These are phyloP conservation scores for Pterocles gutturalis DNA, from an alignment of 2,113 vertebrate genomes.

Conservation along the genomic window DNA sequence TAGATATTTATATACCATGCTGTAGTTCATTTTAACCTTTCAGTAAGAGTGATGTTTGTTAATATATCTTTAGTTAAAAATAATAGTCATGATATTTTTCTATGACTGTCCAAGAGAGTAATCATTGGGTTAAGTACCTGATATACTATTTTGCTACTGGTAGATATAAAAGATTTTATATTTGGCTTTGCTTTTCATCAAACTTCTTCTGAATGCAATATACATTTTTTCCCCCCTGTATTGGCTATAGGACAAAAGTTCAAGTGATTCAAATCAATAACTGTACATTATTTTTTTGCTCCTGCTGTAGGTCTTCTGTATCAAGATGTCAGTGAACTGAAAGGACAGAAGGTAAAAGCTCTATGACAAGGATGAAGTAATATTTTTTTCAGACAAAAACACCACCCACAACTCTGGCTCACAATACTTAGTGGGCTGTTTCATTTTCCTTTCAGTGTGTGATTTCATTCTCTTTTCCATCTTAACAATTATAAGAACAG, in stretches of 20 bases:
- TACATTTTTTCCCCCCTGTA: rapidly evolving
- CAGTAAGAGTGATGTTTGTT: background rate
- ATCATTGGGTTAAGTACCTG: background rate
- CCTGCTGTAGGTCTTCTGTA: background rate
- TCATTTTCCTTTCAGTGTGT: background rate
- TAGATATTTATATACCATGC: background rate
- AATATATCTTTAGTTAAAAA: background rate
- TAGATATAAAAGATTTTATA: background rate
- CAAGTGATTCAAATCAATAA: background rate
- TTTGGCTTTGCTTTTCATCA: background rate
- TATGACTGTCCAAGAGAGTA: background rate
- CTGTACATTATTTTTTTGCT: background rate
- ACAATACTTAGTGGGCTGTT: background rate
- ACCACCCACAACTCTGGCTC: rapidly evolving
- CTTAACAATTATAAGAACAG: background rate
- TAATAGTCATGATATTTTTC: background rate
- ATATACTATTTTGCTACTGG: background rate
- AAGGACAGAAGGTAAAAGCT: conserved; percentile 4
- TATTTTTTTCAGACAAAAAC: background rate
- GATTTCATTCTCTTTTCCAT: background rate
- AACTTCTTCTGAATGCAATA: background rate
- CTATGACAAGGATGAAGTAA: background rate
- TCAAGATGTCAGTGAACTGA: background rate
- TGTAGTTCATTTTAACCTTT: background rate
- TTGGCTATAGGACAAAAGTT: background rate